phyloP scores from a whole-genome alignment of 2,888 invertebrate genomes.

The Rugalucina vietnamica region DNA sequence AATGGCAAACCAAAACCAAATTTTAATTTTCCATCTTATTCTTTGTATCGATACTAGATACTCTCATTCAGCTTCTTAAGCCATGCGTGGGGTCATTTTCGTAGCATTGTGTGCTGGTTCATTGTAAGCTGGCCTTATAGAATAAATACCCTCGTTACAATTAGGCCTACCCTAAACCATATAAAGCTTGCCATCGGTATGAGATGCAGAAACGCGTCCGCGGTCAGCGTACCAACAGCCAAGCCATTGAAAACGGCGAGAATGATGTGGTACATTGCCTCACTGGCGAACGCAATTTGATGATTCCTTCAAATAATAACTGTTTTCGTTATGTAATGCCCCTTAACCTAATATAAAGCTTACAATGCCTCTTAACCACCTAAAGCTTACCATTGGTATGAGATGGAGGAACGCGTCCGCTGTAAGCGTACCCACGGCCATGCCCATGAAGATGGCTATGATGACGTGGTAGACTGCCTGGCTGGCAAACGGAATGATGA shows the following conservation, averaged over 20 bases:
- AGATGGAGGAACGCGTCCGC: slow-evolving; percentile 85
- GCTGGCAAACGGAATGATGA: slow-evolving; percentile 74
- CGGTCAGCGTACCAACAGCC: slow-evolving; percentile 84
- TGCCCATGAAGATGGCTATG: slow-evolving; percentile 84
- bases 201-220: slow-evolving; percentile 85
- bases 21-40: no score
- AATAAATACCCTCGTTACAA: no score
- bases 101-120: no score
- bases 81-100: no score
- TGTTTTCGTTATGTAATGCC: no score
- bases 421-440: slow-evolving; percentile 84
- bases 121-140: no score
- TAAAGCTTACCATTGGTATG: slow-evolving; percentile 83
- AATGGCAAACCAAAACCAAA: no score
- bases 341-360: no score
- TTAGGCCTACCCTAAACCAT: no score
- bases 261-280: slow-evolving; percentile 76
- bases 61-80: no score
- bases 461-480: slow-evolving; percentile 76
- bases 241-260: slow-evolving; percentile 84
- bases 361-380: background rate
- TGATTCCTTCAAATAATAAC: no score
- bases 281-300: slow-evolving; percentile 75
- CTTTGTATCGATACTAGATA: no score
- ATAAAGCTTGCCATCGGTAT: slow-evolving; percentile 83